phyloP scores from a whole-genome alignment of 2,113 vertebrate genomes.

The Pangasianodon gigas region DNA sequence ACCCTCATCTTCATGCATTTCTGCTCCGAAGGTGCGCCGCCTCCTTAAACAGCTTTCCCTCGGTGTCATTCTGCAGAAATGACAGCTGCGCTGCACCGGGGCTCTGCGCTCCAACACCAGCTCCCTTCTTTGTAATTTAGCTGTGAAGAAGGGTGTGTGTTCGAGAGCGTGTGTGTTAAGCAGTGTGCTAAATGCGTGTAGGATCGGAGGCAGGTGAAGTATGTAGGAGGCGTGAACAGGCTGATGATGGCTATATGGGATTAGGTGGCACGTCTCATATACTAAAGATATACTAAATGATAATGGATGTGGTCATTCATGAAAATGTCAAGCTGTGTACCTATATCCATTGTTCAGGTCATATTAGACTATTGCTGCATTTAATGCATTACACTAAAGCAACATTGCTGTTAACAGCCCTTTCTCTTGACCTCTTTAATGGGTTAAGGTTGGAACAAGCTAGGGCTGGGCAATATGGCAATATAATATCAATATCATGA shows the following conservation, averaged over 20 bases:
- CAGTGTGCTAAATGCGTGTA: not conserved
- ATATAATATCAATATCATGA: not conserved
- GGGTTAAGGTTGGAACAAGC: not conserved
- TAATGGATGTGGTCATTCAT: not conserved
- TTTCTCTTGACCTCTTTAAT: not conserved
- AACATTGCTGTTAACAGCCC: not conserved
- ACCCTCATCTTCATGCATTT: not conserved
- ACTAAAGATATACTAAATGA: not conserved
- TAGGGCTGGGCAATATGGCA: not conserved
- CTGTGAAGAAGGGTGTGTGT: not conserved
- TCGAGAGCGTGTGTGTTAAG: not conserved
- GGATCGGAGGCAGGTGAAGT: slow-evolving; percentile 13
- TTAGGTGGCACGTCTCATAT: not conserved
- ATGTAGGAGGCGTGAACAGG: slow-evolving; percentile 11
- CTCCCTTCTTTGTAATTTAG: not conserved
- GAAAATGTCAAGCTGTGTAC: not conserved
- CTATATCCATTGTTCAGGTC: not conserved
- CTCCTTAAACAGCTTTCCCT: slow-evolving; percentile 18
- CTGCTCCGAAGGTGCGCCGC: slow-evolving; percentile 9
- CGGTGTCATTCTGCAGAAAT: slow-evolving; percentile 17
- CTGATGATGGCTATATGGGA: not conserved
- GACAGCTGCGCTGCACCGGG: slow-evolving; percentile 11
- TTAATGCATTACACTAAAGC: not conserved
- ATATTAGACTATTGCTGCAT: not conserved
- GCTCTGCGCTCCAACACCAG: not conserved